phyloP scores from a whole-genome alignment of 2,797 vertebrate species.

The Hipposideros larvatus region DNA sequence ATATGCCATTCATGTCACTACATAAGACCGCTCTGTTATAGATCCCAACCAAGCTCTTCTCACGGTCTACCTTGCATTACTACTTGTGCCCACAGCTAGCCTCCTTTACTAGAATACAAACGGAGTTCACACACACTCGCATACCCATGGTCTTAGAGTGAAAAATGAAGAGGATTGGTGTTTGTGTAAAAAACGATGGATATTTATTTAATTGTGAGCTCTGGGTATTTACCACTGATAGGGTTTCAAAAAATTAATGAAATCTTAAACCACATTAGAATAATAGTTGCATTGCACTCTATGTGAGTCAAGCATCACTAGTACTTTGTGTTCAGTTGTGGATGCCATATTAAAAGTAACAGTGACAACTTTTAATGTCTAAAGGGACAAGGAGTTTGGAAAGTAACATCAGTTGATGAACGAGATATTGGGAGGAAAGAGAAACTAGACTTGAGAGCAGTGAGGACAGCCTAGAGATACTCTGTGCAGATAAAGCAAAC shows the following conservation, averaged over 20 bases:
- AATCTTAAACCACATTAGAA: neutral
- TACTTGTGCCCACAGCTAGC: neutral
- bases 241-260: neutral
- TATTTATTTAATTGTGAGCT: neutral
- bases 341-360: neutral
- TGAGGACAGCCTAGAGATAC: neutral
- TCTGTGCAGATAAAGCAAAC: neutral
- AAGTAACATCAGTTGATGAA: neutral
- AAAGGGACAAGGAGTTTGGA: neutral
- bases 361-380: neutral
- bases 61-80: neutral
- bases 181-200: neutral
- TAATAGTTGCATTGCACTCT: neutral
- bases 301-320: neutral
- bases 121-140: neutral
- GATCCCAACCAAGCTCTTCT: neutral
- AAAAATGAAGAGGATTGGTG: neutral
- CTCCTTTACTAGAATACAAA: slow-evolving; percentile 4
- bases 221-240: neutral
- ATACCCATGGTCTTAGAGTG: neutral
- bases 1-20: neutral
- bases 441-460: neutral
- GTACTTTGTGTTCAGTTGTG: neutral
- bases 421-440: neutral
- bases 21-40: neutral